These are phyloP conservation scores for Chloroclysta siterata DNA, from an alignment of 2,888 invertebrate species.

Conservation along the genomic window DNA sequence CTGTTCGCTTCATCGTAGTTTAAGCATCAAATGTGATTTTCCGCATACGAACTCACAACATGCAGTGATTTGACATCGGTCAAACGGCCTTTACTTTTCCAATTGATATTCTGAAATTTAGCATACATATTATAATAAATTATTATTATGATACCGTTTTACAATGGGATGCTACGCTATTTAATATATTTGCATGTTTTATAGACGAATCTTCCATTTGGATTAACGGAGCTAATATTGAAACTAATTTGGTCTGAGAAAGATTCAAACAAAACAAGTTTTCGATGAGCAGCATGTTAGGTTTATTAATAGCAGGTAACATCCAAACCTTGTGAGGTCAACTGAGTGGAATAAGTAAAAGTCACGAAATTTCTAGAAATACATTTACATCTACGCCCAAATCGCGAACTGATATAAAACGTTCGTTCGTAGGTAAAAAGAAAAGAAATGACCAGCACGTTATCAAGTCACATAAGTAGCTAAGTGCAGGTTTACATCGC, in stretches of 20 bases:
- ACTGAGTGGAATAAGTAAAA: slow-evolving; percentile 4
- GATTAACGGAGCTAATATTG: slow-evolving; percentile 38
- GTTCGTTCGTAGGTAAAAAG: slow-evolving; percentile 7
- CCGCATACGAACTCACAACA: slow-evolving; percentile 1
- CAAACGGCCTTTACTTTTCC: not conserved
- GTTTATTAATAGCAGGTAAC: slow-evolving; percentile 1
- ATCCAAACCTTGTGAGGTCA: slow-evolving; percentile 9
- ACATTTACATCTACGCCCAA: not conserved
- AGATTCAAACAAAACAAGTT: slow-evolving; percentile 36
- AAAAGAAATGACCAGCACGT: slow-evolving; percentile 32
- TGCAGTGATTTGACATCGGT: slow-evolving; percentile 5
- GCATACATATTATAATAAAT: not conserved
- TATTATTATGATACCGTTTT: slow-evolving; percentile 11
- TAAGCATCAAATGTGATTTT: not conserved
- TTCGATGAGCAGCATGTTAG: slow-evolving; percentile 12
- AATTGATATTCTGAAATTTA: slow-evolving; percentile 1
- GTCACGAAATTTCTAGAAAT: not conserved
- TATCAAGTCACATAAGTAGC: slow-evolving; percentile 34
- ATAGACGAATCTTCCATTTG: slow-evolving; percentile 15
- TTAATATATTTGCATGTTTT: slow-evolving; percentile 17
- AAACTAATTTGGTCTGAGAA: slow-evolving; percentile 36
- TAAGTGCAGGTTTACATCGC: slow-evolving; percentile 37
- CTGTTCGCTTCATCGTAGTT: slow-evolving; percentile 2
- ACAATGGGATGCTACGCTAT: slow-evolving; percentile 5
- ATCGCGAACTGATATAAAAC: not conserved